Percentiles rank a stretch among this genome's conserved stretches.
These are phyloP conservation scores for Tetramorium parvispinum DNA, from an alignment of 1,140 invertebrate genomes.

Conservation along the genomic window DNA sequence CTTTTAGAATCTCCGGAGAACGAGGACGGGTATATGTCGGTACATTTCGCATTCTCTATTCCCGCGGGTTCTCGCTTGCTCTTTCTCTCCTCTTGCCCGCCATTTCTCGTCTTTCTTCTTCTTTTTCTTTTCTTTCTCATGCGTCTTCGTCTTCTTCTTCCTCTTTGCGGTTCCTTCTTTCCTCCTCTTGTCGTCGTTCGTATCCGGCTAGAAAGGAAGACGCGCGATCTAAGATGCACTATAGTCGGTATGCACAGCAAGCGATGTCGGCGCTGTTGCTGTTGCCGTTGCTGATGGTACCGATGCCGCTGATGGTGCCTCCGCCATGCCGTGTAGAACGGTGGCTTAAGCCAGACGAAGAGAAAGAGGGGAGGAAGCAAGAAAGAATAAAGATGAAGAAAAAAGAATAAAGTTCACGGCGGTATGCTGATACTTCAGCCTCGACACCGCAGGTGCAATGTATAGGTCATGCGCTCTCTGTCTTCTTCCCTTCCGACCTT, in stretches of 20 bases:
- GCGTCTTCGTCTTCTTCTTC: neutral
- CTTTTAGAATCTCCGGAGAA: conserved; percentile 77
- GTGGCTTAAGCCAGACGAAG: neutral
- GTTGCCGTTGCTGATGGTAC: conserved; percentile 24
- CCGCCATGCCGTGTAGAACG: neutral
- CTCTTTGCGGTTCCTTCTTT: too few species aligned
- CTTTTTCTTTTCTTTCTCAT: neutral
- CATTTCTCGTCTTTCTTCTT: neutral
- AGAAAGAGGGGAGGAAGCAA: neutral
- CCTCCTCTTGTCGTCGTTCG: neutral
- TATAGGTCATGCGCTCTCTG: conserved; percentile 37
- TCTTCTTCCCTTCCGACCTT: neutral
- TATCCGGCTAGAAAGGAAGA: conserved; percentile 37
- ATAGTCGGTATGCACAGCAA: neutral
- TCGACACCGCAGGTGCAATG: conserved; percentile 72
- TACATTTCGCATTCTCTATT: conserved; percentile 78
- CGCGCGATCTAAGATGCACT: conserved; percentile 42
- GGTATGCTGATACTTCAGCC: conserved; percentile 75
- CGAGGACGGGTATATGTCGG: conserved; percentile 72
- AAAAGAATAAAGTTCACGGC: conserved; percentile 75
- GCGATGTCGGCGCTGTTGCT: conserved; percentile 22
- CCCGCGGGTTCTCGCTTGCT: conserved; percentile 59
- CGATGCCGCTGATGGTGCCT: conserved; percentile 50
- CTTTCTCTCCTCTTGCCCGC: conserved; percentile 6
- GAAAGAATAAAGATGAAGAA: neutral